Evolutionary conservation across 53 echinoderm and acorn worm genomes (phyloP).

Genomic region (Actinopyga echinites): DNA sequence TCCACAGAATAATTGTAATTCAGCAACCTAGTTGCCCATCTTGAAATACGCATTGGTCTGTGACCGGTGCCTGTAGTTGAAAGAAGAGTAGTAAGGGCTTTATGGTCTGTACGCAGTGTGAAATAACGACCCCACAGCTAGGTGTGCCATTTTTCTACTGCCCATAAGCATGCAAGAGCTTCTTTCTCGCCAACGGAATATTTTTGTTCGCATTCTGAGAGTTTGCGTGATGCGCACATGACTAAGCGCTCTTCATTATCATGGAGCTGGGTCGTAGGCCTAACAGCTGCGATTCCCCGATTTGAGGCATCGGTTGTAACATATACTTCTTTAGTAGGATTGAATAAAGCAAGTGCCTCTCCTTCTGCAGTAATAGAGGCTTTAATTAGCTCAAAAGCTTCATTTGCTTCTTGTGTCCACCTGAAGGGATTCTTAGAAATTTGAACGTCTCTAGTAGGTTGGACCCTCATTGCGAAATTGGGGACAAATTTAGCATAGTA

Average conservation of each 20-base stretch:
- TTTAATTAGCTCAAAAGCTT: not conserved
- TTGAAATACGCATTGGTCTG: constrained; percentile 48
- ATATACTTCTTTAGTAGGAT: not conserved
- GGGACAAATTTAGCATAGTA: not conserved
- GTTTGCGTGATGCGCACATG: no score
- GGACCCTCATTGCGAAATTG: not conserved
- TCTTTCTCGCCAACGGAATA: not conserved
- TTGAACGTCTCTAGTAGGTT: not conserved
- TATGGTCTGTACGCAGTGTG: not conserved
- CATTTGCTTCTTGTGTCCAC: not conserved
- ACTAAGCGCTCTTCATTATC: no score
- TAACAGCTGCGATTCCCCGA: not conserved
- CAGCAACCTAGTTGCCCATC: constrained; percentile 53
- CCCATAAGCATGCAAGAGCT: constrained; percentile 10
- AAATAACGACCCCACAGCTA: not conserved
- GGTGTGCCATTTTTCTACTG: constrained; percentile 20
- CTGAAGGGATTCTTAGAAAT: not conserved
- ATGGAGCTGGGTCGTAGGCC: no score
- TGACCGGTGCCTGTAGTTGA: constrained; percentile 58
- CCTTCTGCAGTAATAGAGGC: not conserved
- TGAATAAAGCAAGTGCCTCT: not conserved
- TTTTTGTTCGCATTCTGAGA: no score
- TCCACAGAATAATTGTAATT: constrained; percentile 59
- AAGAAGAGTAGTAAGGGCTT: constrained; percentile 8
- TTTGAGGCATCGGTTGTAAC: no score